Evolutionary conservation across 2,888 invertebrate species (phyloP).

Genomic region (Prenolepis imparis): DNA sequence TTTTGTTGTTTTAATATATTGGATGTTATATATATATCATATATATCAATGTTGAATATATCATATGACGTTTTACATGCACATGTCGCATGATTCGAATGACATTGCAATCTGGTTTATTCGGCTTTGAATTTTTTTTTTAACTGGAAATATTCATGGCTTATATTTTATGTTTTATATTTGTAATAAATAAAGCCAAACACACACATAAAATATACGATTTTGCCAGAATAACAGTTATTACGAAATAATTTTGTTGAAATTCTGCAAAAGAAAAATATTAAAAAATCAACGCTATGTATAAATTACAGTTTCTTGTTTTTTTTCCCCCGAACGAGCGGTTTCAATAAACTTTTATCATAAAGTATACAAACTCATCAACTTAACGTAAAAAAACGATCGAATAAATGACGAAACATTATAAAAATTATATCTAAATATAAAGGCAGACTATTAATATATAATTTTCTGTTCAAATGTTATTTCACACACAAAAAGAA

Average conservation of each 20-base stretch:
- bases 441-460: neutral
- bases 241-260: neutral
- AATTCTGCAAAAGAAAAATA: constrained; percentile 6
- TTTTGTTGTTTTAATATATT: neutral
- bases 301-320: neutral
- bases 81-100: neutral
- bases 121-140: neutral
- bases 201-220: neutral
- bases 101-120: neutral
- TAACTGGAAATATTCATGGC: neutral
- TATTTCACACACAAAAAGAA: neutral
- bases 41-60: neutral
- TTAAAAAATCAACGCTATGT: neutral
- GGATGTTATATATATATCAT: too few relatives aligned
- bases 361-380: constrained; percentile 9
- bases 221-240: neutral
- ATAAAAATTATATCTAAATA: neutral
- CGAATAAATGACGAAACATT: neutral
- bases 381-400: neutral
- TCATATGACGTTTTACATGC: neutral
- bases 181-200: neutral
- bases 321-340: neutral
- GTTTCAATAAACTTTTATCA: neutral
- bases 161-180: neutral
- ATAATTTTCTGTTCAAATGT: neutral